These are phyloP conservation scores for Melinaea marsaeus DNA, from an alignment of 2,888 invertebrate genomes.

Conservation along the genomic window DNA sequence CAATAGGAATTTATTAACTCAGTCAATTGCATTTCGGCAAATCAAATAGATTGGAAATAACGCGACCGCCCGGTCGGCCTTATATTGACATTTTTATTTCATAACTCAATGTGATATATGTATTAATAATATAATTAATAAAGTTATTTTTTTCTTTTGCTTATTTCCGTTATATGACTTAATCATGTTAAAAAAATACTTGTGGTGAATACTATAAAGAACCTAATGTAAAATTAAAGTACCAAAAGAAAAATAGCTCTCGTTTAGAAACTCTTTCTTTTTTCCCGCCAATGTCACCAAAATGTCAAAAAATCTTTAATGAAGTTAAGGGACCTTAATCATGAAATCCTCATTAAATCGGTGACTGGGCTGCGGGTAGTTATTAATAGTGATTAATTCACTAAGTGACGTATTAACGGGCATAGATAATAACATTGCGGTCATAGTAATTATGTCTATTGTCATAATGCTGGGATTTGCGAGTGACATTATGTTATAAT, in stretches of 20 bases:
- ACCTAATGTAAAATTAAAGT: too few relatives aligned
- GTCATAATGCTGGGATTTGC: neutral
- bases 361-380: too few relatives aligned
- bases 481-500: neutral
- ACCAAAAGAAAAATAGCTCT: too few relatives aligned
- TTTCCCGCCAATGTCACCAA: too few relatives aligned
- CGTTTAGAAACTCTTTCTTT: too few relatives aligned
- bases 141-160: neutral
- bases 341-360: too few relatives aligned
- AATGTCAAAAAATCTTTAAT: too few relatives aligned
- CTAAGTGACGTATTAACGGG: neutral
- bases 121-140: slow-evolving; percentile 5
- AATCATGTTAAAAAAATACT: too few relatives aligned
- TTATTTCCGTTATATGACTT: too few relatives aligned
- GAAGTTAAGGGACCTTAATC: too few relatives aligned
- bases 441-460: slow-evolving; percentile 1
- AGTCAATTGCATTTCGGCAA: slow-evolving; percentile 37
- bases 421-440: slow-evolving; percentile 4
- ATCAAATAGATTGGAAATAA: slow-evolving; percentile 42
- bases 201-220: too few relatives aligned
- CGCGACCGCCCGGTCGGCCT: slow-evolving; percentile 34
- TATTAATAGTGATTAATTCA: slow-evolving; percentile 4
- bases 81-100: slow-evolving; percentile 25
- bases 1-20: slow-evolving; percentile 37
- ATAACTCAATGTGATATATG: slow-evolving; percentile 10